These are phyloP conservation scores for Hoplostethus atlanticus DNA, from an alignment of 2,797 vertebrate genomes.

Conservation along the genomic window DNA sequence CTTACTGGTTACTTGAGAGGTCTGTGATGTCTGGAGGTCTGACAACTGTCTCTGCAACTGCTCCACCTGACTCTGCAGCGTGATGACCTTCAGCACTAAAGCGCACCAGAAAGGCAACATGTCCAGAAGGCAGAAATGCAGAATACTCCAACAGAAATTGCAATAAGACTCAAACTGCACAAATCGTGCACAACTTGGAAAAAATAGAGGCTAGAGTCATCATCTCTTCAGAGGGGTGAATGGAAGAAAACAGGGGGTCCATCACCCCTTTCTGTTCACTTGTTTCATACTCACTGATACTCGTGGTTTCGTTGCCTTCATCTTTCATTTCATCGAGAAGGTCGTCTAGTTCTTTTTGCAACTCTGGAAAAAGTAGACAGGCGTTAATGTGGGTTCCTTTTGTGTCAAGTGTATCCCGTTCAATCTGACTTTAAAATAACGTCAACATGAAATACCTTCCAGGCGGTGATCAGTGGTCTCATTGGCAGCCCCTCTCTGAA, in stretches of 20 bases:
- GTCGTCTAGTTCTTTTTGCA: conserved; percentile 34
- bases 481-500: conserved; percentile 5
- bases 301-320: background rate
- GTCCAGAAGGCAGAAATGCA: background rate
- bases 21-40: rapidly evolving
- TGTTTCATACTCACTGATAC: conserved; percentile 53
- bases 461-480: rapidly evolving
- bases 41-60: conserved; percentile 35
- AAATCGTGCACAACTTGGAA: too few relatives aligned
- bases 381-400: background rate
- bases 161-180: too few relatives aligned
- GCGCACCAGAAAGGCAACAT: conserved; percentile 6
- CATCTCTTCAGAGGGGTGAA: too few relatives aligned
- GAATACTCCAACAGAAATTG: background rate
- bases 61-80: conserved; percentile 52
- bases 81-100: conserved; percentile 54
- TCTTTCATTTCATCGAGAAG: conserved; percentile 7
- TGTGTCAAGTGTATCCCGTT: background rate
- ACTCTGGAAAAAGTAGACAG: conserved; percentile 22
- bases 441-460: conserved; percentile 2
- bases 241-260: too few relatives aligned
- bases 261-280: background rate
- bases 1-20: conserved; percentile 24
- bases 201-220: background rate
- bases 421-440: background rate